These are phyloP conservation scores for Aphelocoma californica DNA, from an alignment of 2,797 vertebrate species.

Conservation along the genomic window DNA sequence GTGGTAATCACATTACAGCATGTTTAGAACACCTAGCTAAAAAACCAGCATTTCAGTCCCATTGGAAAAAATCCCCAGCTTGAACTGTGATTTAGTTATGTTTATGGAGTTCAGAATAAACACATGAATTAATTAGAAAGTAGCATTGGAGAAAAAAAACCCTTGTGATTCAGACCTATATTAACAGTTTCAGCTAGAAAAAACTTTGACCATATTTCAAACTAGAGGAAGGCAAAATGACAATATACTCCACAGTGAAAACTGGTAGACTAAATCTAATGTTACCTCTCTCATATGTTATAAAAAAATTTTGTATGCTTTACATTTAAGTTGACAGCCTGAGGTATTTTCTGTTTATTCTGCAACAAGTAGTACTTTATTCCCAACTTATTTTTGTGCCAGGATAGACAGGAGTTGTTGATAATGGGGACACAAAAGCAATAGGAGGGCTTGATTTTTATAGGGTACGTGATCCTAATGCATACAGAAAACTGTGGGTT, in stretches of 20 bases:
- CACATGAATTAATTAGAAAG: background rate
- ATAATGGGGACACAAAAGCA: conserved; percentile 78
- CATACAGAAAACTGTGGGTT: background rate
- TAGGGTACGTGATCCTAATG: conserved; percentile 78
- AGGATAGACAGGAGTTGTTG: conserved; percentile 82
- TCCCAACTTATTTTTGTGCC: conserved; percentile 82
- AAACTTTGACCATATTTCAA: background rate
- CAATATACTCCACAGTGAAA: background rate
- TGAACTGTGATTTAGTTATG: background rate
- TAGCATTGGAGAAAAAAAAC: background rate
- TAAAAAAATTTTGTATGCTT: background rate
- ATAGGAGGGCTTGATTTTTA: conserved; percentile 76
- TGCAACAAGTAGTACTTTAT: conserved; percentile 76
- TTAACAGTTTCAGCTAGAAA: background rate
- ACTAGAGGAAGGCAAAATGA: background rate
- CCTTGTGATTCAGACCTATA: background rate
- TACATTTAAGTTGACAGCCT: background rate
- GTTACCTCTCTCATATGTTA: background rate
- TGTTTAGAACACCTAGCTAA: background rate
- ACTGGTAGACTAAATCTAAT: background rate
- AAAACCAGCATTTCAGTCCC: background rate
- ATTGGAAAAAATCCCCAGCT: background rate
- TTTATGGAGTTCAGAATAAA: background rate
- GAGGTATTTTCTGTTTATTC: background rate
- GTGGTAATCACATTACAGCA: background rate